These are phyloP conservation scores for Leptopilina myrica DNA, from an alignment of 2,888 invertebrate species.

Conservation along the genomic window DNA sequence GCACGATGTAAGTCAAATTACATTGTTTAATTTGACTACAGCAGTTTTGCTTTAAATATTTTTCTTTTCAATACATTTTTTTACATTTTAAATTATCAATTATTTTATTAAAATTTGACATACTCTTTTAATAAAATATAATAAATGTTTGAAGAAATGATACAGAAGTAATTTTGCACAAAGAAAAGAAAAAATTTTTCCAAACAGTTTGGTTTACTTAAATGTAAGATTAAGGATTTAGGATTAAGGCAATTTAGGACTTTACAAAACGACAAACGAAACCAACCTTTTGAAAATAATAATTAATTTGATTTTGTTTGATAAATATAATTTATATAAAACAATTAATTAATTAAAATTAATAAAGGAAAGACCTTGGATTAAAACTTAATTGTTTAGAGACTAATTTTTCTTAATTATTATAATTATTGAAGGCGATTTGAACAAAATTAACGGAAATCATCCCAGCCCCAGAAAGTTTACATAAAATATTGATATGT, in stretches of 20 bases:
- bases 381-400: neutral
- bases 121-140: neutral
- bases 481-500: neutral
- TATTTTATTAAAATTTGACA: neutral
- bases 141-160: neutral
- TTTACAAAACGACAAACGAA: neutral
- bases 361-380: constrained; percentile 21
- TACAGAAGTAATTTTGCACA: neutral
- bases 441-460: neutral
- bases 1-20: neutral
- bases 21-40: neutral
- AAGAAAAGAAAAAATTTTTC: neutral
- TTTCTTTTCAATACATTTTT: no score
- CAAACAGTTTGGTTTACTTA: neutral
- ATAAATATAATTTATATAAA: no score
- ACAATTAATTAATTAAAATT: neutral
- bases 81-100: neutral
- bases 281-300: neutral
- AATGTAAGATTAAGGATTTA: neutral
- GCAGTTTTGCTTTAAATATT: neutral
- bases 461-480: constrained; percentile 8
- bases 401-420: neutral
- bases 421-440: neutral
- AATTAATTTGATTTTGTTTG: no score
- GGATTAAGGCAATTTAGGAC: no score